phyloP scores from a whole-genome alignment of 2,797 vertebrate species.

The Lepus townsendii region DNA sequence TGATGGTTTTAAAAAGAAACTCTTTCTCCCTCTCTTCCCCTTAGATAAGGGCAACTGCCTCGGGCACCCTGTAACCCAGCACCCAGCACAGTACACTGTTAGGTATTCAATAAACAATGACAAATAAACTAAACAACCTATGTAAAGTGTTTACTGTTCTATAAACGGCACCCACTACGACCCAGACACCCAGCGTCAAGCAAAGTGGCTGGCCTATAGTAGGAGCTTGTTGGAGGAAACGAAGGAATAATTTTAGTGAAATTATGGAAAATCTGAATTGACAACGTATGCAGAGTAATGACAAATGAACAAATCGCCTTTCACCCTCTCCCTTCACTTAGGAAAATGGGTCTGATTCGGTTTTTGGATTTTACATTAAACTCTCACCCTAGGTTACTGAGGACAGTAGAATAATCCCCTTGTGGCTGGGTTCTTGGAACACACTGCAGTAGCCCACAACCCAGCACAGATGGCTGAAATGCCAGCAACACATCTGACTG shows the following conservation, averaged over 20 bases:
- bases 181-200: neutral
- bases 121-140: neutral
- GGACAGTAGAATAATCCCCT: neutral
- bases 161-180: neutral
- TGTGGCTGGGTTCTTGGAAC: constrained; percentile 48
- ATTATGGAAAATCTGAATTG: too few species aligned
- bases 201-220: neutral
- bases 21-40: neutral
- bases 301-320: neutral
- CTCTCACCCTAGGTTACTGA: neutral
- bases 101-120: neutral
- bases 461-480: neutral
- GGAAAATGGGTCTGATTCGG: neutral
- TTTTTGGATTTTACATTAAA: constrained; percentile 44
- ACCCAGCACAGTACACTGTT: neutral
- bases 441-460: neutral
- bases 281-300: neutral
- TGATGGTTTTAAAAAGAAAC: neutral
- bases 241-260: neutral
- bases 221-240: constrained; percentile 12
- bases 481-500: constrained; percentile 55
- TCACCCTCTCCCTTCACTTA: neutral
- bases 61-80: neutral
- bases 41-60: neutral
- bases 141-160: neutral